phyloP scores from a whole-genome alignment of 2,888 invertebrate species.

The Muscina levida region DNA sequence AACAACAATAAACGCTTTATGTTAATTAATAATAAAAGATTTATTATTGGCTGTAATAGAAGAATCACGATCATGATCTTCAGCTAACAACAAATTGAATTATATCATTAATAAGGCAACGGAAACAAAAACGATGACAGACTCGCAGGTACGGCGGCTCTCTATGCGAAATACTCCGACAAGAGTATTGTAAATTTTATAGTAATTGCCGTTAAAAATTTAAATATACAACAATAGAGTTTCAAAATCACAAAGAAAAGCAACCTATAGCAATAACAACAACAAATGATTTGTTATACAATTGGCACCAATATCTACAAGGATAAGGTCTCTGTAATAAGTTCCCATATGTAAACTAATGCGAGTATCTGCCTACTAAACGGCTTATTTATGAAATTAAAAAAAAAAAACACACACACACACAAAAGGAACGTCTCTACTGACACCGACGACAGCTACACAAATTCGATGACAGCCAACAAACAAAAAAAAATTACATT shows the following conservation, averaged over 20 bases:
- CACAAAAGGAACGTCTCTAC: background rate
- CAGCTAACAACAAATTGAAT: background rate
- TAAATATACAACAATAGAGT: background rate
- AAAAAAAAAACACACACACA: background rate
- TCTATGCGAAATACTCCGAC: too few species aligned
- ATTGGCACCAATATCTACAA: background rate
- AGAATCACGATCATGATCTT: conserved; percentile 18
- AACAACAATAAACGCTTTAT: too few species aligned
- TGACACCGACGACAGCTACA: background rate
- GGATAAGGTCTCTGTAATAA: background rate
- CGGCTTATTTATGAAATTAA: background rate
- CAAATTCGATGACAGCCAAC: background rate
- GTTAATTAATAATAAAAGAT: conserved; percentile 14
- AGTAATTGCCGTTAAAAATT: too few species aligned
- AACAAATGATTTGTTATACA: background rate
- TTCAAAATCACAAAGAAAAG: background rate
- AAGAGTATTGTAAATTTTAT: conserved; percentile 3
- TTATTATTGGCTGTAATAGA: background rate
- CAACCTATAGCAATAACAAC: background rate
- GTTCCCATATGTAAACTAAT: background rate
- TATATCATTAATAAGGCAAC: background rate
- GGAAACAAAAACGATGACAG: background rate
- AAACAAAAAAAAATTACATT: conserved; percentile 1
- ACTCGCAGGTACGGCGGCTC: background rate
- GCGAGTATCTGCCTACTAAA: too few species aligned